A percentile compares a stretch with the other conserved stretches of the same genome.
Evolutionary conservation across 2,113 vertebrate genomes (phyloP).

Genomic region (Podilymbus podiceps): DNA sequence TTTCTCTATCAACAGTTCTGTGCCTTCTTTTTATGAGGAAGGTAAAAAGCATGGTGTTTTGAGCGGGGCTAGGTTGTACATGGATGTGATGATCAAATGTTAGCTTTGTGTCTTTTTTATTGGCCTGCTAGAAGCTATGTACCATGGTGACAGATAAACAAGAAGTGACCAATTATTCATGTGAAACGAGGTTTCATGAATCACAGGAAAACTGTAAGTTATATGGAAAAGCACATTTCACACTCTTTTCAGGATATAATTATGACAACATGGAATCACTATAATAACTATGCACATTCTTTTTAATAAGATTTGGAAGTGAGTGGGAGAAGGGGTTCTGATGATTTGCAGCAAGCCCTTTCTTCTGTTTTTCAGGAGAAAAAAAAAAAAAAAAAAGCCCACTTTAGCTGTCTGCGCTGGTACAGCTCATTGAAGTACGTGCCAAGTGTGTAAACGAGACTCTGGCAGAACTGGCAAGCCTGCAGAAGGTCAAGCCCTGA

Average conservation of each 20-base stretch:
- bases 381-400: not conserved
- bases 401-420: not conserved
- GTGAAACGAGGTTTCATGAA: conserved; percentile 27
- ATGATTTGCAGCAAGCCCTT: not conserved
- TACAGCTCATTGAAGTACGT: conserved; percentile 20
- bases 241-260: not conserved
- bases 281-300: not conserved
- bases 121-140: conserved; percentile 13
- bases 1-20: conserved; percentile 4
- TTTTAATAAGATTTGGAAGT: not conserved
- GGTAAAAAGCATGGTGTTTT: not conserved
- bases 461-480: conserved; percentile 42
- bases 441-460: conserved; percentile 52
- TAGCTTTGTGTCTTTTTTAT: conserved; percentile 16
- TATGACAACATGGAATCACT: not conserved
- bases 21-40: not conserved
- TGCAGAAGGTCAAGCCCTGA: conserved; percentile 28
- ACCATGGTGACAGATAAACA: conserved; percentile 58
- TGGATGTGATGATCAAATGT: conserved; percentile 46
- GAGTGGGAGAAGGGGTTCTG: not conserved
- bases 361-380: conserved; percentile 34
- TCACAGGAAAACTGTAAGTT: conserved; percentile 28
- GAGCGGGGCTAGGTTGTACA: not conserved
- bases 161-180: conserved; percentile 36
- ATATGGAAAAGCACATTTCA: conserved; percentile 10